Base-by-base conservation (phyloP, 2,888 invertebrate genomes). In the Andrena bucephala region DNA sequence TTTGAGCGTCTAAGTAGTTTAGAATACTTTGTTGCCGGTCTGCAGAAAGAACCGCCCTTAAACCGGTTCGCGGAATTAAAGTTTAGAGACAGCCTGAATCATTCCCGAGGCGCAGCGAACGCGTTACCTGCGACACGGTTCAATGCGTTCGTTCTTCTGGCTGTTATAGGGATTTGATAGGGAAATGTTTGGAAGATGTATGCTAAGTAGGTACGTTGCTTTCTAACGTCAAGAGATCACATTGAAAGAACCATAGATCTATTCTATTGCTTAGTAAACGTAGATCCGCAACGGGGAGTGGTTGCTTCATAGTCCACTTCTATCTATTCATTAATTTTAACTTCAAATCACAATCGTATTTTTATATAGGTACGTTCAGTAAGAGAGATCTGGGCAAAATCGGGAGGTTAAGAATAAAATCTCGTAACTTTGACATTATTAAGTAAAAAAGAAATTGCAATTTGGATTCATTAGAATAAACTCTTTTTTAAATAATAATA, bases 11-110 rank as follows among this genome's bases (percentile, higher is more conserved):
- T 57, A 31, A 13, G 63, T 57, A 71, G 77, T 60, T 86, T 78
- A 42, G 42, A 42, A 77, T 85, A 20, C 80, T 85, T 89, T 84
- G 77, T 74, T 83, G 83, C 76, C 83, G 83, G 63, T 77, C 65
- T 73, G 86, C 80, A 84, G 83, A 85, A 87, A 90, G 83, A 87
- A 87, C 81, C 68, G 50, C 16, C 62, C 74, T 75, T 52, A 77
- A 85, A 85, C 77, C 79, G 82, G 84, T 82, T 85, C 67, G 63
- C 65, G 6, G 66, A 66, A 85, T 84, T 77, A 79, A 84, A 84
- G 84, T 72, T 74, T 54, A 50, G n/a, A 65, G 68, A 76, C 63
- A 72, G 29, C 54, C 76, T 76, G 72, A 73, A 73, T 72, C 81
- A 57, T 77, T 81, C 62, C 27, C 36, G 27, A 10, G 54, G 33